Evolutionary conservation across 2,113 vertebrate genomes (phyloP), one percentile per base, ranked within the genome.

Genomic region (Panthera uncia): DNA sequence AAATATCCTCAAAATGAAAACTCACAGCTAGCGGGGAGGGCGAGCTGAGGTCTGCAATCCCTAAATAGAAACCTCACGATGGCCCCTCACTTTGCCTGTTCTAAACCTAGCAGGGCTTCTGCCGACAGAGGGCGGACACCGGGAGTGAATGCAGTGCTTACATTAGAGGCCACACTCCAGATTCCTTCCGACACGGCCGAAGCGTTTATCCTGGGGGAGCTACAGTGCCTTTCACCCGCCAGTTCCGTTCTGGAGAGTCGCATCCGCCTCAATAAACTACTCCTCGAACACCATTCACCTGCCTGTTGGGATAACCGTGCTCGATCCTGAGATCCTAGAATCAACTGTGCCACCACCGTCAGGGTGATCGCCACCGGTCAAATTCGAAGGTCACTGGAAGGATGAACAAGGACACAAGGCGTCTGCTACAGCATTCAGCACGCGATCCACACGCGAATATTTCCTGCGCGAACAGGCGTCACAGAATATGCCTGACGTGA

Each of bases 321-420:
- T 31, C 0, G 10, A 66, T 33, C 63, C 21, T 4, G 31, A 3
- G 8, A 16, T 27, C 41, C 65, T 36, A 4, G 25, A 16, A 52
- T 6, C 19, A 12, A 89, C 0, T 15, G 38, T 16, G 38, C 7
- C 21, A 21, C n/a, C 33, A 23, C 19, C 1, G 29, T 29, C 84
- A 31, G 0, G 55, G 66, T 11, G 38, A 19, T 9, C 1, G 10
- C 18, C 36, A 16, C 45, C 2, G 16, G 29, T 36, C 13, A 4
- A 15, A 36, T 1, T 45, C 66, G 19, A 27, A 7, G 71, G 3
- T 36, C 41, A 10, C 7, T 25, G 4, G 36, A 25, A 25, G 13
- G 18, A 36, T 48, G 5, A 63, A 38, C 10, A 2, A n/a, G 4
- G 41, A 13, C 19, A 8, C 7, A 3, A 7, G 48, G 45, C 4